Percentiles rank a stretch among this genome's conserved stretches.
Evolutionary conservation across 2,888 invertebrate species (phyloP).

Genomic region (Orthonychiurus folsomi): DNA sequence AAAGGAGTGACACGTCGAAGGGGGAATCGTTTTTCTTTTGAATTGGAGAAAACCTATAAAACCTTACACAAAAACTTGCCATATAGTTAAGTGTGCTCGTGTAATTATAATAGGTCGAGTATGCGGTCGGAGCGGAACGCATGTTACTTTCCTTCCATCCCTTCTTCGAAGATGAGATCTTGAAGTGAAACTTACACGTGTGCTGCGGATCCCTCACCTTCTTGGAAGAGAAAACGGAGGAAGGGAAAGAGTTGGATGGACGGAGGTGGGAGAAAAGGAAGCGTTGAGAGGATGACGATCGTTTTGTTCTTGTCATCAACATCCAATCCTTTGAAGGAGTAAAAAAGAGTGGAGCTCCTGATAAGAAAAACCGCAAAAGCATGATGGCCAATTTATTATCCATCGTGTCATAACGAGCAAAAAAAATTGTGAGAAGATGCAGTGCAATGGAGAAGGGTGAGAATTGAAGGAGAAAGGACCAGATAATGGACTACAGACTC

Average conservation of each 20-base stretch:
- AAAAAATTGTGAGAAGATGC: conserved; percentile 14
- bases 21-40: too few species aligned
- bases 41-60: too few species aligned
- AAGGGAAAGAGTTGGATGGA: not conserved
- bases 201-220: too few species aligned
- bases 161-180: too few species aligned
- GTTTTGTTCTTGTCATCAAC: conserved; percentile 22
- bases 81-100: too few species aligned
- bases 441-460: conserved; percentile 14
- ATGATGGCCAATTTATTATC: conserved; percentile 19
- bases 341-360: conserved; percentile 16
- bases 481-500: conserved; percentile 10
- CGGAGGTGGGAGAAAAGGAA: not conserved
- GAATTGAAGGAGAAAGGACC: not conserved
- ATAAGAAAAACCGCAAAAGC: conserved; percentile 12
- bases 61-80: too few species aligned
- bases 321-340: conserved; percentile 10
- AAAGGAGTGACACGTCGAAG: too few species aligned
- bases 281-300: conserved; percentile 12
- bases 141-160: too few species aligned
- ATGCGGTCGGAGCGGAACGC: too few species aligned
- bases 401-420: conserved; percentile 19
- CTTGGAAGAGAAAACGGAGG: conserved; percentile 1
- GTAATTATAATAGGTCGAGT: too few species aligned
- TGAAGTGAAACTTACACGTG: too few species aligned